Evolutionary conservation across 2,113 vertebrate genomes (phyloP).

Genomic region (Actenoides lindsayi): DNA sequence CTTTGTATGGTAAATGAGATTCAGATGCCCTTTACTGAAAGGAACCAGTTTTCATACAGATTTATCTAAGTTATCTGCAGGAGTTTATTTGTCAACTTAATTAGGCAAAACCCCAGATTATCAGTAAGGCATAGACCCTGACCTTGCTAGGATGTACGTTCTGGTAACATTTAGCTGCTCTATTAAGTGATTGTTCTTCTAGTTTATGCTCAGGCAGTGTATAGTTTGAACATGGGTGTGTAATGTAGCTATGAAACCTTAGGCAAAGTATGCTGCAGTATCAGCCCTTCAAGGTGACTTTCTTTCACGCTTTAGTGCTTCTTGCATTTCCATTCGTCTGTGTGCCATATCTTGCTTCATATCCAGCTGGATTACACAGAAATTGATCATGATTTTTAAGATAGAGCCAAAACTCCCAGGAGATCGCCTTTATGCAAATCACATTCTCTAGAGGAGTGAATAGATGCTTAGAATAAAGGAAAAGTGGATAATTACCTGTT

Average conservation of each 20-base stretch:
- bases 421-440: conserved; percentile 63
- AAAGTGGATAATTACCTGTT: conserved; percentile 71
- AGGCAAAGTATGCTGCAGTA: conserved; percentile 11
- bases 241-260: neutral
- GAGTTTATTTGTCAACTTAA: conserved; percentile 3
- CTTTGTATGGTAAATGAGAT: neutral
- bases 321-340: conserved; percentile 45
- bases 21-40: neutral
- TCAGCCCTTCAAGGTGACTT: conserved; percentile 71
- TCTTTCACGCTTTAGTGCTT: conserved; percentile 68
- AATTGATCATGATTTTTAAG: conserved; percentile 63
- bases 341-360: conserved; percentile 28
- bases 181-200: neutral
- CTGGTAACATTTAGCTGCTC: neutral
- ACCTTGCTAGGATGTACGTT: neutral
- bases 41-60: neutral
- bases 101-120: neutral
- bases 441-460: conserved; percentile 8
- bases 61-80: neutral
- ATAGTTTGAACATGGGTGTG: neutral
- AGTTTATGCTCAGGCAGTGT: neutral
- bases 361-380: conserved; percentile 67
- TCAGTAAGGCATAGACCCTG: neutral
- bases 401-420: conserved; percentile 54
- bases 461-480: conserved; percentile 61